Conservation (phyloP, 2,797 vertebrate species). For the Mormyrops boulengeri region DNA sequence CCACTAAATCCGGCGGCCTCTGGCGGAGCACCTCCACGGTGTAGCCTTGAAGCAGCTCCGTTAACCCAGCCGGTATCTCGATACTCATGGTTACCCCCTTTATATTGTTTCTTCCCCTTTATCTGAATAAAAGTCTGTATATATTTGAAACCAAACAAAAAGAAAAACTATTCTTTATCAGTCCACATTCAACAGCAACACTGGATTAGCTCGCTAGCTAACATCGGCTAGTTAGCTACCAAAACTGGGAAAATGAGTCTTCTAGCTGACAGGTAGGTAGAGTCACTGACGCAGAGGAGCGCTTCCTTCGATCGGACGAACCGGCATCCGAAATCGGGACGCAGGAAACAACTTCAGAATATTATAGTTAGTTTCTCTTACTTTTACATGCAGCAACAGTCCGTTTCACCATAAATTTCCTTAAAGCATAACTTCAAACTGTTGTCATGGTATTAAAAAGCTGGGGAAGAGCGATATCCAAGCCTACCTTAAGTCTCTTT, state of each 20-base stretch:
- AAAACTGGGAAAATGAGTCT: background rate
- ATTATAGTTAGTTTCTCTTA: background rate
- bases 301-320: background rate
- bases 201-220: conserved; percentile 15
- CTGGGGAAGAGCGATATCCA: background rate
- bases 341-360: background rate
- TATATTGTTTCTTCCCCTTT: conserved; percentile 36
- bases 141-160: background rate
- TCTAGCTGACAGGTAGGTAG: background rate
- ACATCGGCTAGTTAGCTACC: conserved; percentile 34
- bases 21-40: conserved; percentile 93
- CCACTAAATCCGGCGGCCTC: conserved; percentile 85
- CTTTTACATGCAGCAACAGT: background rate
- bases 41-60: conserved; percentile 93
- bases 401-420: background rate
- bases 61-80: conserved; percentile 90
- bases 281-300: background rate
- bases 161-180: background rate
- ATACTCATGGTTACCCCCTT: conserved; percentile 79
- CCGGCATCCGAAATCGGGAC: background rate
- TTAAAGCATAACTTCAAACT: background rate
- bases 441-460: background rate
- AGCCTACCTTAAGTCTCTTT: background rate
- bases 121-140: background rate
- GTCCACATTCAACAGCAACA: background rate